Evolutionary conservation across 37 sponge, comb jelly and placozoan species (phyloP).

Genomic region (Beroe forskalii): DNA sequence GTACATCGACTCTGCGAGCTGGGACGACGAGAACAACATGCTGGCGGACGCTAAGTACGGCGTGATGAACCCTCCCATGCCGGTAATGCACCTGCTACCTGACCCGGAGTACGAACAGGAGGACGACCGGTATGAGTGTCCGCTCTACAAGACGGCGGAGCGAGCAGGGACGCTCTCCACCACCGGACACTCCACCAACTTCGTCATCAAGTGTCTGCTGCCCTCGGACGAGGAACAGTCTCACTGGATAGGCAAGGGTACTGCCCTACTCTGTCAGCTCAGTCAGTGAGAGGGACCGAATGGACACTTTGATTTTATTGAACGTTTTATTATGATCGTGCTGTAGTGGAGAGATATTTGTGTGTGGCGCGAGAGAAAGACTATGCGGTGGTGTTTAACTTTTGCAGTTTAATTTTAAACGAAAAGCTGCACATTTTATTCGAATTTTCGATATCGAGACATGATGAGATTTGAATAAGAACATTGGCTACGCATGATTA

Average conservation of each 20-base stretch:
- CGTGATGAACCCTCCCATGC: slow-evolving; percentile 84
- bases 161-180: slow-evolving; percentile 52
- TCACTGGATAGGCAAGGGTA: slow-evolving; percentile 94
- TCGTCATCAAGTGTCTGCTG: slow-evolving; percentile 89
- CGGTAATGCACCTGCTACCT: slow-evolving; percentile 50
- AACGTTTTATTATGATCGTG: background rate
- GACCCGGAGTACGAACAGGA: slow-evolving; percentile 51
- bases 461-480: background rate
- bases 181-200: slow-evolving; percentile 96
- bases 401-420: too few species aligned
- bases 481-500: too few species aligned
- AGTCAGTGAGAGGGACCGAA: slow-evolving; percentile 68
- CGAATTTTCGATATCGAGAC: background rate
- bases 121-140: slow-evolving; percentile 60
- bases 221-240: slow-evolving; percentile 80
- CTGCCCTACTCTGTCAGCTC: slow-evolving; percentile 95
- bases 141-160: slow-evolving; percentile 52
- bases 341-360: background rate
- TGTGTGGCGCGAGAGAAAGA: too few species aligned
- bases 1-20: slow-evolving; percentile 89
- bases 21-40: slow-evolving; percentile 83
- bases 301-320: background rate
- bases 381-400: too few species aligned
- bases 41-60: slow-evolving; percentile 79
- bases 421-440: background rate